Base-by-base conservation (phyloP, 2,113 vertebrate species). In the Erythrocercus mccallii region DNA sequence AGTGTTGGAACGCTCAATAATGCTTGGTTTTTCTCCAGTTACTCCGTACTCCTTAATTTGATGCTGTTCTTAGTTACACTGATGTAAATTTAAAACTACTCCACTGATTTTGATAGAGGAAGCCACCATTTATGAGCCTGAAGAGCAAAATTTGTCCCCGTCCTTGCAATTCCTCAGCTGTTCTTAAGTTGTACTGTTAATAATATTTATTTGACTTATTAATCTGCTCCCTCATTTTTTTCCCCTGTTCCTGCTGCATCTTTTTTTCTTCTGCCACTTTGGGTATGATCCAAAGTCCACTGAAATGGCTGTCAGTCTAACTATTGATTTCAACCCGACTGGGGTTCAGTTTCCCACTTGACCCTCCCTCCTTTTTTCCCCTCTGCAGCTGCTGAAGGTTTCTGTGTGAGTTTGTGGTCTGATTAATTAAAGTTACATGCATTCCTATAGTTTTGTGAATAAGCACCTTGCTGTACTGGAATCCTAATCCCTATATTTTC, bases 1-100 rank as follows among this genome's bases (percentile, higher is more conserved):
- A 96, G 96, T 96, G 93, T 95, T 86, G 94, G 94, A 97, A 96
- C 16, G 24, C 68, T 96, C 96, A 86, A 90, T 96, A 94, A 90
- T 93, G 72, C 72, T 92, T 94, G 74, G 31, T 23, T 95, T 95
- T 88, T 78, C 80, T 86, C 78, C 51, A 86, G 88, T 92, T 95
- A 81, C 68, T 95, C 76, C 45, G 40, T 64, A 58, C 56, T 95
- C 64, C 77, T 90, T 93, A 77, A 95, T 96, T 96, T 95, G 80
- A 95, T 96, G 95, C 92, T 90, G 60, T 81, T 81, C 68, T 66
- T 90, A 66, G 79, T 90, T 86, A 64, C 76, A 40, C 44, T 92
- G 88, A 92, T 93, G 72, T 86, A 88, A 93, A 92, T 83, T 64
- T 94, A 61, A 96, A 97, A n/a, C 51, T 71, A 33, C 42, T 86